Evolutionary conservation across 2,113 vertebrate species (phyloP), one percentile per base, ranked within the genome.

Genomic region (Fulmarus glacialis): DNA sequence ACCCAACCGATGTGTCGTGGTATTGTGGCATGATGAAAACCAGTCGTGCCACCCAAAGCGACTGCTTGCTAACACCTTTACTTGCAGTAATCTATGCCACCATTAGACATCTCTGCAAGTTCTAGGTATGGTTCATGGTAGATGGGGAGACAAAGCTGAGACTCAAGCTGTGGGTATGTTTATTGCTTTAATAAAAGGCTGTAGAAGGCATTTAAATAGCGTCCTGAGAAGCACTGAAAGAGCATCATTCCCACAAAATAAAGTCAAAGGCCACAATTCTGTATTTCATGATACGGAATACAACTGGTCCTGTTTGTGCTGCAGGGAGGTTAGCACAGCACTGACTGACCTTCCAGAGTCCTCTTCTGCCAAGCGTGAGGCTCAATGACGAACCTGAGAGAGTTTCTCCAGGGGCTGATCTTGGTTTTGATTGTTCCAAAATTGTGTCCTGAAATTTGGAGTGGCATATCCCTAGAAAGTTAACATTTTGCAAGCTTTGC

Each of bases 111-210:
- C 66, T 63, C 5, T 27, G n/a, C 38, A 45, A 55, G 16, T 43
- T 62, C 75, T 45, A 19, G 34, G 11, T 26, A 21, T 14, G 36
- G 47, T 9, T 74, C 1, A 0, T 40, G 56, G 19, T 79, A 73
- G 88, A 56, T 43, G 70, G 75, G 73, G 56, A 85, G 78, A 43
- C 60, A 91, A 78, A 92, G 78, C 73, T n/a, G 48, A 79, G 73
- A 56, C 73, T 20, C 68, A 40, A 14, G 71, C 75, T 89, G 88
- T 79, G 58, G 17, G 19, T 80, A 47, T 81, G 68, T 94, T 96
- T 91, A 94, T 78, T 86, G 75, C 88, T 83, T 95, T 96, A 90
- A 92, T 90, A 92, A 94, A 93, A 95, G 80, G 40, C 82, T 70
- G 38, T 63, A 67, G 89, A 92, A 96, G 78, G 43, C 56, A 71